Base-by-base conservation (phyloP, 2,888 invertebrate species). In the Hemithea aestivaria region DNA sequence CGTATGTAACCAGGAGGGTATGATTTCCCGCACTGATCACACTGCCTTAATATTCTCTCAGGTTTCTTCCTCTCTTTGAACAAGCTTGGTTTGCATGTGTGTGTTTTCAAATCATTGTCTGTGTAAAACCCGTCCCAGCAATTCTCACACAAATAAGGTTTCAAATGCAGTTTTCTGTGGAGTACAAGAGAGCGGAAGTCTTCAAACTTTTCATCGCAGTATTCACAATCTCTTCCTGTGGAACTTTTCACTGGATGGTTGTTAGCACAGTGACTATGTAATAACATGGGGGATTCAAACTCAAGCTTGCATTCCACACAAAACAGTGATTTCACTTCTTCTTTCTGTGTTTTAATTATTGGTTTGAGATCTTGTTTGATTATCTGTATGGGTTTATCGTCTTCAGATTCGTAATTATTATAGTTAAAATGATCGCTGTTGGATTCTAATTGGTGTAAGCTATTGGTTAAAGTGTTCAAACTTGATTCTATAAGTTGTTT, bases 1-100 rank as follows among this genome's bases (percentile, higher is more conserved):
- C 73, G 59, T 22, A 88, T 87, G 36, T 88, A 88, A 0, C 85
- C 79, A 0, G 77, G 74, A 0, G 85, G 84, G 48, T 87, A 88
- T 1, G 88, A 87, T 47, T 87, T 87, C 0, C 88, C 87, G 51
- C 87, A 88, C 44, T 87, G 83, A 45, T 88, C 87, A 56, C 88
- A 87, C 35, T 87, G 87, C 2, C 71, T 57, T 38, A 84, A 48
- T 0, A 66, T 48, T 51, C 53, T 70, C 2, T 79, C 73, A 5
- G 72, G 53, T 41, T 72, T 75, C 20, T 50, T 60, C 40, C 68
- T 75, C 16, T 69, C 68, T 40, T 71, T 74, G 39, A 58, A 57
- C 20, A 59, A 28, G 23, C 73, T 74, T 0, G 80, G 79, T 42
- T 68, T 67, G 46, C 87, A 88, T 0, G 62, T 57, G 41, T 88